These are phyloP conservation scores for Halcyon malimbica DNA, from an alignment of 2,113 vertebrate species.

Conservation along the genomic window DNA sequence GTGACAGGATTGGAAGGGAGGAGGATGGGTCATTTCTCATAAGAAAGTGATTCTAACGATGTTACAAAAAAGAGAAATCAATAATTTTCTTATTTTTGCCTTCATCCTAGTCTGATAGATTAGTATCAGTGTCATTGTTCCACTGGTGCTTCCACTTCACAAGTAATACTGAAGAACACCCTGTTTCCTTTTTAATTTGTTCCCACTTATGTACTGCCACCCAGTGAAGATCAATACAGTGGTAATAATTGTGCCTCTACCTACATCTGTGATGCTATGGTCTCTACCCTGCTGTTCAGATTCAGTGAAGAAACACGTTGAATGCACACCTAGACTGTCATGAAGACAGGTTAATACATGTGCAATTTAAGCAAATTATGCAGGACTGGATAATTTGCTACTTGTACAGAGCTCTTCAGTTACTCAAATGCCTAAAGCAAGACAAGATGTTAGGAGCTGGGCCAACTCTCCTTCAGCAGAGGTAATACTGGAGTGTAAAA, in stretches of 20 bases:
- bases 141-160: not conserved
- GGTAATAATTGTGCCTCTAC: not conserved
- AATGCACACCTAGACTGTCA: not conserved
- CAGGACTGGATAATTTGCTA: not conserved
- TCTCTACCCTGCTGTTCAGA: not conserved
- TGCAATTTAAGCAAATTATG: not conserved
- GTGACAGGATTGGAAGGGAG: conserved; percentile 24
- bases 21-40: conserved; percentile 5
- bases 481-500: not conserved
- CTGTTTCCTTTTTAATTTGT: not conserved
- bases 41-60: conserved; percentile 37
- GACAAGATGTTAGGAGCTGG: not conserved
- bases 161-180: conserved; percentile 13
- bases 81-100: conserved; percentile 53
- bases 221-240: not conserved
- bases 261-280: not conserved
- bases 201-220: not conserved
- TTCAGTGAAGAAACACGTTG: not conserved
- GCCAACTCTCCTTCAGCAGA: not conserved
- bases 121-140: conserved; percentile 25
- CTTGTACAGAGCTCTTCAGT: not conserved
- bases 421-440: not conserved
- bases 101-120: conserved; percentile 50
- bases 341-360: not conserved
- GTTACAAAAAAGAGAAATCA: conserved; percentile 37